Base-by-base conservation (phyloP, 2,113 vertebrate genomes). In the Gymnocephalus cernua region DNA sequence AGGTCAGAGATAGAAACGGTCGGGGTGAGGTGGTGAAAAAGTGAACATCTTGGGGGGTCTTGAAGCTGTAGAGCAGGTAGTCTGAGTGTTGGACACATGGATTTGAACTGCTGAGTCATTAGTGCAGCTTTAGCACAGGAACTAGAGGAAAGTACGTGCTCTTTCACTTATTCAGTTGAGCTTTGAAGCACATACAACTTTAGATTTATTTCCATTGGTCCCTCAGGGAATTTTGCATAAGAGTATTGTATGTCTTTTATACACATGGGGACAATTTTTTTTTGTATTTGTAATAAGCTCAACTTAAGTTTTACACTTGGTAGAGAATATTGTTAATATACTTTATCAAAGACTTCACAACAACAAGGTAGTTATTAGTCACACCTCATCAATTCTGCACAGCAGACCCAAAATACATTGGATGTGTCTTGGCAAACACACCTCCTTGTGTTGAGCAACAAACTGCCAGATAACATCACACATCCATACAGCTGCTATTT, bases 381-480 rank as follows among this genome's bases (percentile, higher is more conserved):
- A 84, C 75, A 45, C 82, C 61, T 88, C 82, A 85, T 84, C 48
- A 69, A 19, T 41, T 77, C 63, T 72, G 61, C 44, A 72, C 71
- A 57, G 51, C 45, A 29, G 48, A 56, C 66, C 76, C 74, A 63
- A 81, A 87, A 91, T 79, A 86, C 76, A 50, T 23, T 16, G 70
- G 65, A 80, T 85, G 87, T 87, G 91, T 70, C 61, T 66, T 53
- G 44, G 83, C 84, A 86, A 77, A 85, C 65, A 56, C 67, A 79
- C 48, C 54, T 75, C 56, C n/a, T 27, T 29, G 67, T 83, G 67
- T 77, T 82, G 77, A 13, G 68, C 11, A 85, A 74, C 14, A 80
- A 71, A 68, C 44, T 83, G 32, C 73, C 75, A 77, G 58, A 63
- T 72, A 74, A 77, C 64, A 81, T 65, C 84, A 77, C 13, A 1